Evolutionary conservation across 2,888 invertebrate genomes (phyloP), one percentile per base, ranked within the genome.

Genomic region (Pandemis cinnamomeana): DNA sequence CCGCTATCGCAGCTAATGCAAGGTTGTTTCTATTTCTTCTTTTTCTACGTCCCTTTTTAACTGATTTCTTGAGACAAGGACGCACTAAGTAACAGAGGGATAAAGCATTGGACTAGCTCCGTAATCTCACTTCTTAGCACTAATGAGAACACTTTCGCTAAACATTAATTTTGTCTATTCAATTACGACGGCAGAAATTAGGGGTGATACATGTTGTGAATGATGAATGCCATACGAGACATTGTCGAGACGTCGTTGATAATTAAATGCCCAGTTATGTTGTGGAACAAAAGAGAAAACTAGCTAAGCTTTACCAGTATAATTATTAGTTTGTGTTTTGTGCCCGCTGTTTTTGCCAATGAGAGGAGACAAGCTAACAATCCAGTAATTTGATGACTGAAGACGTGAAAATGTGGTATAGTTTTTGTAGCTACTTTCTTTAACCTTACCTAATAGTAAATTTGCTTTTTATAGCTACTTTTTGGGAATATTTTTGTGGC

Each of bases 121-220:
- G 41, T 53, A 67, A 67, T 67, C 36, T 53, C 41, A 53, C 53
- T 53, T 58, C 41, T 36, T 46, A 20, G n/a, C 72, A 58, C 72
- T 68, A 72, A 68, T 69, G 72, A 68, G 72, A 62, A 67, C 58
- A 68, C 72, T 63, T 72, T 68, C 55, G 46, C 72, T 46, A 48
- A 66, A 58, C 61, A 61, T 67, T 72, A 68, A 68, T 68, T 67
- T 63, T 48, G 48, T 69, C 63, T 41, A 68, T 63, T 72, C 62
- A 72, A 68, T 72, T 72, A 72, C 46, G 68, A 36, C 13, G 66
- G 20, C 6, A 44, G 53, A 46, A 72, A 67, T 72, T 36, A 46
- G 58, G 72, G 36, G 51, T 48, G 46, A 13, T 68, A 68, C 48
- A 68, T 48, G 51, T 58, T 61, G 41, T 11, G 67, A 67, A 67